A percentile compares a stretch with the other conserved stretches of the same genome.
Conservation (phyloP, 2,797 vertebrate genomes). For the Chaenodraco wilsoni region DNA sequence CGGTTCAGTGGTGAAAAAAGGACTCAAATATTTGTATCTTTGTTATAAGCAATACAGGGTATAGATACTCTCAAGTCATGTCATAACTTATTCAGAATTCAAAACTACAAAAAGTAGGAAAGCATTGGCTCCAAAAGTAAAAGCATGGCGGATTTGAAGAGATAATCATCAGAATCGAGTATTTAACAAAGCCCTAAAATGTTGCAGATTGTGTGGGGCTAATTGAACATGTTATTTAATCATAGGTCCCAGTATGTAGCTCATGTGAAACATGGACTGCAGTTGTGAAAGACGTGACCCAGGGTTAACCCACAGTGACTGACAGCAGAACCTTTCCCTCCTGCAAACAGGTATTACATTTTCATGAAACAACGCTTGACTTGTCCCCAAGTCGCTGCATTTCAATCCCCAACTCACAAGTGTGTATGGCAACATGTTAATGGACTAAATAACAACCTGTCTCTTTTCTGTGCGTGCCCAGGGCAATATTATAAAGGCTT, state of each 20-base stretch:
- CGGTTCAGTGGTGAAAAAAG: not conserved
- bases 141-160: not conserved
- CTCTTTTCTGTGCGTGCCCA: conserved; percentile 10
- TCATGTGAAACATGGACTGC: conserved; percentile 6
- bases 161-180: too few relatives aligned
- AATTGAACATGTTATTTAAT: not conserved
- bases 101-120: too few relatives aligned
- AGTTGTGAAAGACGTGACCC: not conserved
- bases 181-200: not conserved
- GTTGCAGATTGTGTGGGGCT: not conserved
- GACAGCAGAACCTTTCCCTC: not conserved
- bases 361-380: conserved; percentile 24
- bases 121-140: not conserved
- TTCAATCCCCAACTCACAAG: conserved; percentile 26
- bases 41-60: not conserved
- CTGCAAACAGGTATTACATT: conserved; percentile 3
- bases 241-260: not conserved
- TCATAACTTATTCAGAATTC: not conserved
- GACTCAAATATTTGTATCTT: not conserved
- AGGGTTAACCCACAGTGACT: not conserved
- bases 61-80: not conserved
- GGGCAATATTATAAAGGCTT: conserved; percentile 25
- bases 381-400: conserved; percentile 1
- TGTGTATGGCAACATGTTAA: conserved; percentile 34
- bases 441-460: conserved; percentile 21